These are phyloP conservation scores for Eubucco bourcierii DNA, from an alignment of 2,113 vertebrate species.

Conservation along the genomic window DNA sequence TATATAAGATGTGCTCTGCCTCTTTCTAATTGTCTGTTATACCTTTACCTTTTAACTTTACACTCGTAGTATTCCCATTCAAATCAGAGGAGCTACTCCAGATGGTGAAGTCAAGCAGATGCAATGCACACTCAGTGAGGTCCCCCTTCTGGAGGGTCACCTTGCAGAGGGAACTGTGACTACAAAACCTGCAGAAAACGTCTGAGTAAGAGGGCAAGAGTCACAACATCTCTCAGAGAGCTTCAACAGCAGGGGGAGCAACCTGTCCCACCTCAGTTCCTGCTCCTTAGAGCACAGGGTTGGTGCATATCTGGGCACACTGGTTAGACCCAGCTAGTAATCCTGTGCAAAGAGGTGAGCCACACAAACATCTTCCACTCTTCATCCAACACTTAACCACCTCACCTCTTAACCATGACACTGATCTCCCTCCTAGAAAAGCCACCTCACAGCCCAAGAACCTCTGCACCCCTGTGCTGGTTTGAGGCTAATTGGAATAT, in stretches of 20 bases:
- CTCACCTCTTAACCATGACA: fast-evolving
- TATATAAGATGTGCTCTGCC: background rate
- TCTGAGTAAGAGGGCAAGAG: background rate
- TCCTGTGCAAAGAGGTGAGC: background rate
- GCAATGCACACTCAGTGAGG: background rate
- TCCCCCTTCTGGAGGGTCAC: background rate
- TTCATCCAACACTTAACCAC: background rate
- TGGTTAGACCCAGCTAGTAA: background rate
- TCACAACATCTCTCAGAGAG: background rate
- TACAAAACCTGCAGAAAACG: background rate
- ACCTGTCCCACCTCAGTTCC: background rate
- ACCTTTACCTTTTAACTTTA: background rate
- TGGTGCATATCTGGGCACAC: background rate
- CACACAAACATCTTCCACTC: background rate
- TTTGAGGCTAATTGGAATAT: no score
- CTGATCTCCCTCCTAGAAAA: background rate
- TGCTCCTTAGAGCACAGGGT: background rate
- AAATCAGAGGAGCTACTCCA: background rate
- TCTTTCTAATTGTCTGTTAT: background rate
- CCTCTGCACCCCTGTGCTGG: background rate
- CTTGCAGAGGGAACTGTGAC: background rate
- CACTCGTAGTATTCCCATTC: background rate
- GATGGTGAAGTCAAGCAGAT: background rate
- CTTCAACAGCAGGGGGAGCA: background rate
- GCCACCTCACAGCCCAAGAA: background rate